Percentiles rank a stretch among this genome's conserved stretches.
These are phyloP conservation scores for Spodoptera picta DNA, from an alignment of 2,888 invertebrate species.

Conservation along the genomic window DNA sequence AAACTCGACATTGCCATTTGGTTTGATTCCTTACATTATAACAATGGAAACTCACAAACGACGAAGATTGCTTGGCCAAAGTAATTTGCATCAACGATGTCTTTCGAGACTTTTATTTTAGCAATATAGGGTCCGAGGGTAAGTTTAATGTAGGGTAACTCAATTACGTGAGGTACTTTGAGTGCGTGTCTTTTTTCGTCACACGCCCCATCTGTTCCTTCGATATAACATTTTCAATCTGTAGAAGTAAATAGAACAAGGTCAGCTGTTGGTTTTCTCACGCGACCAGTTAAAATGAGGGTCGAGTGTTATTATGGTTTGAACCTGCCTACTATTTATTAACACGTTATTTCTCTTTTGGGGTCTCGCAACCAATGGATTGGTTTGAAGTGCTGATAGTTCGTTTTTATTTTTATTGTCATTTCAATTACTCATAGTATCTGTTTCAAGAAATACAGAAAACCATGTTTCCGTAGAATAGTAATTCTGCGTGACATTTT, in stretches of 20 bases:
- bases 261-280: conserved; percentile 45
- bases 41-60: conserved; percentile 40
- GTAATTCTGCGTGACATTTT: no score
- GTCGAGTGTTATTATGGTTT: conserved; percentile 36
- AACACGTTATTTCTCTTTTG: conserved; percentile 32
- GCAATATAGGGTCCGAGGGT: conserved; percentile 74
- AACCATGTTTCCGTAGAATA: no score
- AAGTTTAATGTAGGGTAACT: conserved; percentile 83
- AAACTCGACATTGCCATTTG: conserved; percentile 21
- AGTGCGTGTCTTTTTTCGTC: conserved; percentile 59
- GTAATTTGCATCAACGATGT: conserved; percentile 54
- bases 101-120: conserved; percentile 75
- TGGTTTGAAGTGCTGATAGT: neutral
- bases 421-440: no score
- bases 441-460: no score
- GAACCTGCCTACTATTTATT: conserved; percentile 31
- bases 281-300: conserved; percentile 34
- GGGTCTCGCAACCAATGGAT: conserved; percentile 17
- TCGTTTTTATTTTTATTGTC: conserved; percentile 3
- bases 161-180: conserved; percentile 71
- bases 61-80: conserved; percentile 41
- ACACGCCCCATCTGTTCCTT: conserved; percentile 40
- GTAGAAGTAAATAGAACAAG: conserved; percentile 39
- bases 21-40: conserved; percentile 29
- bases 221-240: conserved; percentile 53